Percentiles rank a stretch among this genome's conserved stretches.
Conservation (phyloP, 2,888 invertebrate species). For the Therioaphis trifolii region DNA sequence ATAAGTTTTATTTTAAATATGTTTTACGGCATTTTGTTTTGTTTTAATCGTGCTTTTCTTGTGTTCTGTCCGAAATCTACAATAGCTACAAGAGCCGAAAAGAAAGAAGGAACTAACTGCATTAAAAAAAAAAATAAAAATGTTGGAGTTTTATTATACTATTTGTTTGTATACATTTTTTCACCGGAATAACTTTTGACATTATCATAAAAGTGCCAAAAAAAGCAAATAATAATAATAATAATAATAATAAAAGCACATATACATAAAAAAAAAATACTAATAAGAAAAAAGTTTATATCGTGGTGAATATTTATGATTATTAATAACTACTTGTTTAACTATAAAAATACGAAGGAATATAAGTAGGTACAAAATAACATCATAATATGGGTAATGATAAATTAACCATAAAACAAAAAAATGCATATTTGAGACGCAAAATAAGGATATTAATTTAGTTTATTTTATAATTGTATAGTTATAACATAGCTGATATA, state of each 20-base stretch:
- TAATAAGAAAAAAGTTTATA: constrained; percentile 25
- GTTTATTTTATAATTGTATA: too few species aligned
- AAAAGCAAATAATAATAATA: neutral
- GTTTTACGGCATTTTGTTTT: neutral
- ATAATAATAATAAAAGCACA: constrained; percentile 22
- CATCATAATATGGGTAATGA: neutral
- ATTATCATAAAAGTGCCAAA: constrained; percentile 42
- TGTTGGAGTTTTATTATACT: constrained; percentile 31
- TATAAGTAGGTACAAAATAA: too few species aligned
- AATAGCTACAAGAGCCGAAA: neutral
- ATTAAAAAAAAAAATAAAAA: constrained; percentile 24
- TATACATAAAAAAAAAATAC: neutral
- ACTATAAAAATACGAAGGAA: neutral
- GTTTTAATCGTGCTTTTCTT: constrained; percentile 26
- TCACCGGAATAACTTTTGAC: constrained; percentile 42
- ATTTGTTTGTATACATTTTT: constrained; percentile 44
- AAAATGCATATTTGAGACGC: too few species aligned
- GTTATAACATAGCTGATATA: too few species aligned
- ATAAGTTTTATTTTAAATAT: constrained; percentile 27
- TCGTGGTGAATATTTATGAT: constrained; percentile 4
- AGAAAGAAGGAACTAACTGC: constrained; percentile 13
- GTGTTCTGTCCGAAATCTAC: neutral
- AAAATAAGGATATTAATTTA: too few species aligned
- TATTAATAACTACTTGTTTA: neutral
- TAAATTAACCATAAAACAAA: too few species aligned